Percentiles rank a stretch among this genome's conserved stretches.
phyloP scores from a whole-genome alignment of 2,797 vertebrate genomes.

The Mus minutoides region DNA sequence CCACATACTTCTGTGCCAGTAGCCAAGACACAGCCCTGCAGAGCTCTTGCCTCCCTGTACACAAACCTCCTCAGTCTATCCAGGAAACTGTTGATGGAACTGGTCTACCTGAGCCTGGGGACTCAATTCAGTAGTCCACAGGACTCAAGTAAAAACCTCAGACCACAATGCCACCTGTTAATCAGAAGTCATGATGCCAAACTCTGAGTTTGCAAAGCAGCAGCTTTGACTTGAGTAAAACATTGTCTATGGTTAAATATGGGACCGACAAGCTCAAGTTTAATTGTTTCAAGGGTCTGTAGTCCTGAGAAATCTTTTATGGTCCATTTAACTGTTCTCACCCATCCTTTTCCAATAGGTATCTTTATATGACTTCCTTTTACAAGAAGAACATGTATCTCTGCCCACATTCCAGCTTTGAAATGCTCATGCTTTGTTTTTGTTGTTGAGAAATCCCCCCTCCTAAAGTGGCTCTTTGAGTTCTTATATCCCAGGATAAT shows the following conservation, averaged over 20 bases:
- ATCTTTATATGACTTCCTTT: background rate
- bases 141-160: background rate
- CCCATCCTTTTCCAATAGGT: background rate
- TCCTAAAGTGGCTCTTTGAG: no score
- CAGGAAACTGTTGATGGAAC: background rate
- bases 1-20: conserved; percentile 48
- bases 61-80: conserved; percentile 14
- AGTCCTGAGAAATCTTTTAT: background rate
- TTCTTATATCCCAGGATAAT: background rate
- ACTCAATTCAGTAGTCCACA: rapidly evolving
- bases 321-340: background rate
- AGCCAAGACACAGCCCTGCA: conserved; percentile 62
- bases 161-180: background rate
- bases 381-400: background rate
- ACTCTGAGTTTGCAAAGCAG: background rate
- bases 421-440: background rate
- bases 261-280: background rate
- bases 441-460: background rate
- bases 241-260: background rate
- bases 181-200: rapidly evolving
- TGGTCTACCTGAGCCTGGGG: rapidly evolving
- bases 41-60: background rate
- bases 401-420: background rate
- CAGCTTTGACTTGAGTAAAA: background rate
- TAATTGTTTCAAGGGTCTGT: background rate